Evolutionary conservation across 2,888 invertebrate genomes (phyloP).

Genomic region (Drosophila anomalata): DNA sequence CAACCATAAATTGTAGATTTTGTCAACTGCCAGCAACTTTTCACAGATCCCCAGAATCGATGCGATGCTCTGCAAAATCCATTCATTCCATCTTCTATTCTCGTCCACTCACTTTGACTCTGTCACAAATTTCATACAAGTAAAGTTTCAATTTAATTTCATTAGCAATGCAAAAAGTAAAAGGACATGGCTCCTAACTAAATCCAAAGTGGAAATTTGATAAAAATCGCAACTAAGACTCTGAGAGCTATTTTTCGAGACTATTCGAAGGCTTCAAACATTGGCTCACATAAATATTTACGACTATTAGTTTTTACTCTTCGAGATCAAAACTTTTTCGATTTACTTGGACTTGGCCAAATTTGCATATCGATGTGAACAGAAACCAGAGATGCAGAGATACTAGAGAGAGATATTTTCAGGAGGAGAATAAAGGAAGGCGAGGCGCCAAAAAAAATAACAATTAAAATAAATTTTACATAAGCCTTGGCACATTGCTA

Average conservation of each 20-base stretch:
- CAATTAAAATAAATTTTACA: conserved; percentile 74
- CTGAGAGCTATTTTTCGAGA: conserved; percentile 50
- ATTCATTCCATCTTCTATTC: conserved; percentile 39
- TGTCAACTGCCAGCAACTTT: conserved; percentile 1
- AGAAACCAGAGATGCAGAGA: too few species aligned
- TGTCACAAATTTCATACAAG: conserved; percentile 17
- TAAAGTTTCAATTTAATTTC: conserved; percentile 53
- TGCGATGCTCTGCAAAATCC: conserved; percentile 6
- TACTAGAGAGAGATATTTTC: conserved; percentile 1
- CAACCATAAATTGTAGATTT: neutral
- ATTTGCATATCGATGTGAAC: conserved; percentile 74
- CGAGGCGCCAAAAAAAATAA: conserved; percentile 36
- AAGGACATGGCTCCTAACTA: conserved; percentile 29
- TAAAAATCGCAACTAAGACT: conserved; percentile 51
- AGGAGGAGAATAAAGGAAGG: neutral
- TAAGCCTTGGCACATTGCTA: conserved; percentile 42
- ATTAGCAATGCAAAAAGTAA: conserved; percentile 39
- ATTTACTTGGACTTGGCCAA: conserved; percentile 47
- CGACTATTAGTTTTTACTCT: conserved; percentile 73
- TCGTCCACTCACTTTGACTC: conserved; percentile 32
- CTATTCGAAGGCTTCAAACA: conserved; percentile 65
- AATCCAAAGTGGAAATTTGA: conserved; percentile 59
- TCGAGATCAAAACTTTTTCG: conserved; percentile 68
- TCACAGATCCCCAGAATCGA: conserved; percentile 9
- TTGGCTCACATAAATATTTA: conserved; percentile 72